A percentile compares a stretch with the other conserved stretches of the same genome.
Evolutionary conservation across 1,140 invertebrate species (phyloP).

Genomic region (Zaprionus gabonicus): DNA sequence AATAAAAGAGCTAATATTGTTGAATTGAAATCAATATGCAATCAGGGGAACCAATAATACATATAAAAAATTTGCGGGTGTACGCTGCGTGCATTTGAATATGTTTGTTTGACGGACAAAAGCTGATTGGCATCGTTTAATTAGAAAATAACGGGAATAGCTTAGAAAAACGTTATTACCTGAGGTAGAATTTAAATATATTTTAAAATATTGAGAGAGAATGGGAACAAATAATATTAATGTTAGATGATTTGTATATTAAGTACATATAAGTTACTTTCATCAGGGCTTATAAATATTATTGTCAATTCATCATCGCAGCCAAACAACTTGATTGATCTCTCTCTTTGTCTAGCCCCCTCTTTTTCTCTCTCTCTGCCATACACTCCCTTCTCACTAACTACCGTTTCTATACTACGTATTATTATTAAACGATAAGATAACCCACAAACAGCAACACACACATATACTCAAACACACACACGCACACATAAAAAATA

Average conservation of each 20-base stretch:
- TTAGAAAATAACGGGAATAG: neutral
- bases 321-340: neutral
- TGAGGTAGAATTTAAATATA: neutral
- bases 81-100: neutral
- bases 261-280: neutral
- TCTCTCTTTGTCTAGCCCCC: neutral
- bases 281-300: neutral
- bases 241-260: neutral
- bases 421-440: conserved; percentile 48
- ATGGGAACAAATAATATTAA: neutral
- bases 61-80: neutral
- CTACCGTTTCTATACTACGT: conserved; percentile 27
- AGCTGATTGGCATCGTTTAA: conserved; percentile 15
- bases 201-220: neutral
- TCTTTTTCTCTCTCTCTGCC: neutral
- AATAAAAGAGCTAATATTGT: neutral
- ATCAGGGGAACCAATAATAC: neutral
- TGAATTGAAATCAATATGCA: neutral
- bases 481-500: conserved; percentile 17
- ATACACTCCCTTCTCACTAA: conserved; percentile 7
- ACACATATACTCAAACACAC: conserved; percentile 15
- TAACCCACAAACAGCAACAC: conserved; percentile 20
- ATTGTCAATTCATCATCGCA: neutral
- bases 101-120: conserved; percentile 18
- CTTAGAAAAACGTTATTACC: neutral